Conservation (phyloP, 2,113 vertebrate species). For the Jacana jacana region DNA sequence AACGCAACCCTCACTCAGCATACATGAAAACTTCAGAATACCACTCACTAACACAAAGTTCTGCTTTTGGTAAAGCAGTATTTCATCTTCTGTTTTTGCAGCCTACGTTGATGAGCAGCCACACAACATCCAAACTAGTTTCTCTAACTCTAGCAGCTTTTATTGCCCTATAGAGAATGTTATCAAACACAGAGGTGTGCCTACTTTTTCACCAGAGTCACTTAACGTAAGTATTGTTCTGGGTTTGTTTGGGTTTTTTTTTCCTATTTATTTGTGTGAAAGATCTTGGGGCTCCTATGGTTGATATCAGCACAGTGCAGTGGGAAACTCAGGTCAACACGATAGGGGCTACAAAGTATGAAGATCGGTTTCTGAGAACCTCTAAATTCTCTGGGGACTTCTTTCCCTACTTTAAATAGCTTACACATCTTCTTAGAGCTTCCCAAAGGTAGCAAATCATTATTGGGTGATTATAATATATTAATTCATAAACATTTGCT, state of each 20-base stretch:
- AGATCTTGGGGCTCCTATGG: not conserved
- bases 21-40: not conserved
- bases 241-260: not conserved
- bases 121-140: not conserved
- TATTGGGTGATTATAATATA: constrained; percentile 28
- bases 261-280: not conserved
- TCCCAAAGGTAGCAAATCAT: not conserved
- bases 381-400: not conserved
- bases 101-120: not conserved
- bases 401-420: constrained; percentile 9
- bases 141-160: not conserved
- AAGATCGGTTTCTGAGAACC: not conserved
- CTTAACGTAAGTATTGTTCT: not conserved
- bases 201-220: not conserved
- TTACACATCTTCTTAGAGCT: not conserved
- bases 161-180: not conserved
- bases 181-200: not conserved
- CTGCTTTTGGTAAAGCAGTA: not conserved
- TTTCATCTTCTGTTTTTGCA: not conserved
- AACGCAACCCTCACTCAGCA: not conserved
- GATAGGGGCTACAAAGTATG: not conserved
- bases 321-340: not conserved
- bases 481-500: not conserved
- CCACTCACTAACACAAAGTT: not conserved
- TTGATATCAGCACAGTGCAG: not conserved